These are phyloP conservation scores for Centrocercus urophasianus DNA, from an alignment of 2,113 vertebrate genomes.

Conservation along the genomic window DNA sequence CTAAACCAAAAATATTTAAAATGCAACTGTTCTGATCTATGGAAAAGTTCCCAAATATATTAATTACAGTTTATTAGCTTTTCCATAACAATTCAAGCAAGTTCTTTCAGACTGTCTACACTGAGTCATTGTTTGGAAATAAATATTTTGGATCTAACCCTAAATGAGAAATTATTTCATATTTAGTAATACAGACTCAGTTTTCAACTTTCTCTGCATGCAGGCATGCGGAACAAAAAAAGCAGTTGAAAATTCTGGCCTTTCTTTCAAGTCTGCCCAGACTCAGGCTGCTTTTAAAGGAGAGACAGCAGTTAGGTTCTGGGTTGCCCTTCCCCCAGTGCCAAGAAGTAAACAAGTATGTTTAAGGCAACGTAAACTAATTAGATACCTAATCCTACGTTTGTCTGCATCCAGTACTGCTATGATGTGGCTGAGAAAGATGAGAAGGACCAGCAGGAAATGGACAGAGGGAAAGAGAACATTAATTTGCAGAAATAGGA, in stretches of 20 bases:
- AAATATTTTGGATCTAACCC: slow-evolving; percentile 15
- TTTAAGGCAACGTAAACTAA: slow-evolving; percentile 55
- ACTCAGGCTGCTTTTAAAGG: not conserved
- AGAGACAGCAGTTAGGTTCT: not conserved
- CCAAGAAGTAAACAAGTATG: slow-evolving; percentile 8
- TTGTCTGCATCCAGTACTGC: slow-evolving; percentile 37
- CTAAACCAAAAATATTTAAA: not conserved
- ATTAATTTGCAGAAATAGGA: not conserved
- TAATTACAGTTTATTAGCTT: not conserved
- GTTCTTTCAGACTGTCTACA: slow-evolving; percentile 14
- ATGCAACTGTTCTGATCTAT: not conserved
- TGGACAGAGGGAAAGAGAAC: not conserved
- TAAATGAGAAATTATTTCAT: slow-evolving; percentile 23
- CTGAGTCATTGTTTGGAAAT: slow-evolving; percentile 42
- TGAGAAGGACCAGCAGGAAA: not conserved
- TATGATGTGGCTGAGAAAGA: not conserved
- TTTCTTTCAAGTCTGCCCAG: not conserved
- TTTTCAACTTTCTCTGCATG: not conserved
- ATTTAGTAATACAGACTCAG: slow-evolving; percentile 3
- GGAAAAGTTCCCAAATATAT: not conserved
- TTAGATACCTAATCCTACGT: slow-evolving; percentile 67
- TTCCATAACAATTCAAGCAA: slow-evolving; percentile 4
- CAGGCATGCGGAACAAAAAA: slow-evolving; percentile 15
- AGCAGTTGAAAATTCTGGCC: not conserved
- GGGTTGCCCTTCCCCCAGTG: not conserved